phyloP scores from a whole-genome alignment of 2,888 invertebrate species.

The Anticlea derivata region DNA sequence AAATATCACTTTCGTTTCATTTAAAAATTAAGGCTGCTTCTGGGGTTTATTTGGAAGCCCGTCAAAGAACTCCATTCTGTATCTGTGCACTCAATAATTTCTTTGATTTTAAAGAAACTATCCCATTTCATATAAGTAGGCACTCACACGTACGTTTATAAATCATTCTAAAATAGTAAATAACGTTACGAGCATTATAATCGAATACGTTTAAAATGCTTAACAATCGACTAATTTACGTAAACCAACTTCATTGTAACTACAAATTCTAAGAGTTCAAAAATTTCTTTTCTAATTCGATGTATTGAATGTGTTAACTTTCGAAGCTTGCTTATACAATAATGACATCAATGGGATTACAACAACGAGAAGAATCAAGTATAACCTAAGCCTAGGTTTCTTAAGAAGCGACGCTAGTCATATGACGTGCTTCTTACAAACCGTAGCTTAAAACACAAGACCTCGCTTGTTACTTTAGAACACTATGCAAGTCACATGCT shows the following conservation, averaged over 20 bases:
- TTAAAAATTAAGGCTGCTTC: constrained; percentile 28
- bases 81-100: constrained; percentile 36
- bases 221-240: constrained; percentile 59
- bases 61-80: constrained; percentile 41
- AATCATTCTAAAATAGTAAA: constrained; percentile 49
- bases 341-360: constrained; percentile 69
- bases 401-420: not conserved
- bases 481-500: constrained; percentile 79
- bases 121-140: constrained; percentile 58
- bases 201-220: constrained; percentile 56
- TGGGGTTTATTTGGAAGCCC: constrained; percentile 35
- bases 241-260: constrained; percentile 55
- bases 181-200: constrained; percentile 50
- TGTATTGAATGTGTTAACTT: constrained; percentile 71
- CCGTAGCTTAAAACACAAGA: constrained; percentile 56
- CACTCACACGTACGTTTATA: constrained; percentile 43
- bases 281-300: constrained; percentile 72
- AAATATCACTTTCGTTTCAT: constrained; percentile 44
- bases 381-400: constrained; percentile 7
- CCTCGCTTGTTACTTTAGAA: constrained; percentile 63
- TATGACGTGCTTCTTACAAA: not conserved
- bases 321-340: constrained; percentile 62
- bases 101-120: constrained; percentile 38
- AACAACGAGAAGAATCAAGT: constrained; percentile 60
- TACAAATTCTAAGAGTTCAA: constrained; percentile 60